Base-by-base conservation (phyloP, 2,888 invertebrate genomes). In the Hirtodrosophila trivittata region DNA sequence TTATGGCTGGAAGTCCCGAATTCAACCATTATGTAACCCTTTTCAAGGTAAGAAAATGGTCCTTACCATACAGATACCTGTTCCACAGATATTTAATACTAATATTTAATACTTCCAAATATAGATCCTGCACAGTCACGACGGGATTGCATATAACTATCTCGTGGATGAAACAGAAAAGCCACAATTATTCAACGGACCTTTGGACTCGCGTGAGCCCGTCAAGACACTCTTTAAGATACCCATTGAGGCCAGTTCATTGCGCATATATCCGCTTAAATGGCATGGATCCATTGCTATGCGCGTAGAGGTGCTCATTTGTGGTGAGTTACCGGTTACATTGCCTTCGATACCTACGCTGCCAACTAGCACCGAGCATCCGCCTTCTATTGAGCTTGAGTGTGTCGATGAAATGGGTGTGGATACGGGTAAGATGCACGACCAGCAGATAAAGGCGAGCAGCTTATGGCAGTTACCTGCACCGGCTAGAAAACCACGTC, bases 321-420 rank as follows among this genome's bases (percentile, higher is more conserved):
- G 97, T 87, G 83, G 77, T 0, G 82, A 81, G 9, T 10, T 41
- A 0, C 58, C 64, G 6, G 13, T 47, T 30, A 26, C 35, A n/a
- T 13, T 28, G 28, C 30, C 33, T n/a, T n/a, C n/a, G 7, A 41
- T 39, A 7, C 10, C 51, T 12, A 59, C 26, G 12, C 2, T 51
- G 35, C 59, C 59, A 3, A 75, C 77, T 12, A 71, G 58, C 43
- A 78, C 85, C 1, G 72, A 84, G 37, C 65, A 41, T 56, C 69
- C 70, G 1, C 0, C 13, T 3, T 37, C 52, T 3, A 37, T 66
- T 3, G 74, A 83, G 21, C 39, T 65, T 1, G 83, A 93, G 57
- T 97, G 97, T 82, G 91, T 92, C 2, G 95, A 96, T 68, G 92
- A 93, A 0, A 94, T 97, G 92, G 97, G 97, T 1, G 86, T 96